Conservation (phyloP, 2,113 vertebrate species). For the Otolemur garnettii region DNA sequence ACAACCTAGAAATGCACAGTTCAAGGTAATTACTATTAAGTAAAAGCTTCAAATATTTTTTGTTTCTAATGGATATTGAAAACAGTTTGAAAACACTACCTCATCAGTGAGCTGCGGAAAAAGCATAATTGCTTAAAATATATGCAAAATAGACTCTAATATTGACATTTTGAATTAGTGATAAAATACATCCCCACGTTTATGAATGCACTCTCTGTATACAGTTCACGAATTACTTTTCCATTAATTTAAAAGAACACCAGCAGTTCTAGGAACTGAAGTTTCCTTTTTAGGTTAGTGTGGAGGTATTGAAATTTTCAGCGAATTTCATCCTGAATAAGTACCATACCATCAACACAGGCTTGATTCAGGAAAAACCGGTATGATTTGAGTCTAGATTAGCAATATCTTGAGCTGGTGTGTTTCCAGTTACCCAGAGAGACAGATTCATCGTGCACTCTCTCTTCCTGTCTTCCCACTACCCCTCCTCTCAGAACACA, state of each 20-base stretch:
- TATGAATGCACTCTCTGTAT: constrained; percentile 88
- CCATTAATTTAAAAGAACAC: constrained; percentile 86
- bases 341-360: constrained; percentile 51
- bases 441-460: constrained; percentile 43
- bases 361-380: constrained; percentile 53
- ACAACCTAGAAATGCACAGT: constrained; percentile 91
- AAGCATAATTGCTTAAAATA: constrained; percentile 88
- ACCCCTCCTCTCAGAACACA: neutral
- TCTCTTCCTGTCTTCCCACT: neutral
- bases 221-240: constrained; percentile 87
- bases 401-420: constrained; percentile 54
- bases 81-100: constrained; percentile 87
- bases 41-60: constrained; percentile 85
- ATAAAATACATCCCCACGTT: constrained; percentile 88
- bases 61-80: constrained; percentile 88
- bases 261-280: constrained; percentile 86
- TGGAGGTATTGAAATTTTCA: constrained; percentile 89
- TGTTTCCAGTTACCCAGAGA: constrained; percentile 68
- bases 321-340: constrained; percentile 66
- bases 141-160: constrained; percentile 89
- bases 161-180: constrained; percentile 87
- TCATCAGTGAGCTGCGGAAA: constrained; percentile 87
- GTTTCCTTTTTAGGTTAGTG: constrained; percentile 88
- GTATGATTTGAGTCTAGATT: constrained; percentile 68
- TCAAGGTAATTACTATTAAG: constrained; percentile 86